phyloP scores from a whole-genome alignment of 2,113 vertebrate species.

The Pao palembangensis region DNA sequence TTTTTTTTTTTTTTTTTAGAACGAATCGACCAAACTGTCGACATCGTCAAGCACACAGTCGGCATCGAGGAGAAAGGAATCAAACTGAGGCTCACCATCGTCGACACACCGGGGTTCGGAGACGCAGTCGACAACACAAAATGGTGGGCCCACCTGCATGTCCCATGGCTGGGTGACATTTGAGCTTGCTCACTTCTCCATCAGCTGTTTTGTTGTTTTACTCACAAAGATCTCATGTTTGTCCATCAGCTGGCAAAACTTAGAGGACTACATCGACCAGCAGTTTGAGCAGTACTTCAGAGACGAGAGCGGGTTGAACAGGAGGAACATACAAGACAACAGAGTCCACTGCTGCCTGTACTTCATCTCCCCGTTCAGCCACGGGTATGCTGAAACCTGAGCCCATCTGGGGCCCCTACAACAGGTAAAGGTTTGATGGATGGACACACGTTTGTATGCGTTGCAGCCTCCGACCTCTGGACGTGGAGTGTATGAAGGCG shows the following conservation, averaged over 20 bases:
- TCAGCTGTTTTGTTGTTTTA: background rate
- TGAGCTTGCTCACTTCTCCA: too few species aligned
- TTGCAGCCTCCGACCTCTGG: constrained; percentile 72
- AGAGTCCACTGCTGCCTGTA: constrained; percentile 79
- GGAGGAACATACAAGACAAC: constrained; percentile 78
- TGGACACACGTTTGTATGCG: background rate
- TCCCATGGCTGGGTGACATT: background rate
- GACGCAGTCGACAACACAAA: constrained; percentile 74
- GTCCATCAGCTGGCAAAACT: constrained; percentile 62
- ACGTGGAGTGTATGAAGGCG: constrained; percentile 73
- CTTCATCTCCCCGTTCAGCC: constrained; percentile 78
- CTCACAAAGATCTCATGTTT: constrained; percentile 6
- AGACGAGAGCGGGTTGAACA: constrained; percentile 75
- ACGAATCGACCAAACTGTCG: constrained; percentile 69
- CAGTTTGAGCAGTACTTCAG: constrained; percentile 77
- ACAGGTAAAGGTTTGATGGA: background rate
- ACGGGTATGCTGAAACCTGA: constrained; percentile 59
- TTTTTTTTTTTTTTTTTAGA: constrained; percentile 50
- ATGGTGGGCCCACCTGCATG: constrained; percentile 37
- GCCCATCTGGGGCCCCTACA: background rate
- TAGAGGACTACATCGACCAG: constrained; percentile 70
- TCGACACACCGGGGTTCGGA: constrained; percentile 78
- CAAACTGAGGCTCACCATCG: constrained; percentile 72
- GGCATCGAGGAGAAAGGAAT: constrained; percentile 94
- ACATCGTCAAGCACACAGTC: constrained; percentile 81